These are phyloP conservation scores for Gallinago paraguaiae DNA, from an alignment of 2,113 vertebrate genomes.

Conservation along the genomic window DNA sequence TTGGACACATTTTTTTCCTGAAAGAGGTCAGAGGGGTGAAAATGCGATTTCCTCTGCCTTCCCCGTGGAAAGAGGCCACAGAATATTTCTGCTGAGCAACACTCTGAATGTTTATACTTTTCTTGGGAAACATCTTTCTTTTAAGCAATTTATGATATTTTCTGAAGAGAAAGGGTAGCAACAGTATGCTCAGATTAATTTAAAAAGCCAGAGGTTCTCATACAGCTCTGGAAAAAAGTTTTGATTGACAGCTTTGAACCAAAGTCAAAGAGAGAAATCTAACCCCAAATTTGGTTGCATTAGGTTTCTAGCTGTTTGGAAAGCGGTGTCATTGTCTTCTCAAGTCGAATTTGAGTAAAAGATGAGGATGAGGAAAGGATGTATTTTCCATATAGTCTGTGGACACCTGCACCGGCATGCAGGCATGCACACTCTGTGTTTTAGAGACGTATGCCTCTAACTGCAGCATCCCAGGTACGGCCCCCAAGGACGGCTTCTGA, in stretches of 20 bases:
- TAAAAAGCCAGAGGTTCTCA: neutral
- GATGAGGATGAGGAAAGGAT: neutral
- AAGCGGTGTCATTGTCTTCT: neutral
- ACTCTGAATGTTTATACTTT: slow-evolving; percentile 14
- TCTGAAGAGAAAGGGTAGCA: neutral
- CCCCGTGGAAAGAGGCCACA: neutral
- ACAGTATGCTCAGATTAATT: neutral
- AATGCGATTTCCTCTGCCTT: slow-evolving; percentile 24
- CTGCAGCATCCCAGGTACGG: neutral
- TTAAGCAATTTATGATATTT: neutral
- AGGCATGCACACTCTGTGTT: accelerated
- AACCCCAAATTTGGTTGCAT: neutral
- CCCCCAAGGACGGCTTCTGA: no score
- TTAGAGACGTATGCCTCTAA: neutral
- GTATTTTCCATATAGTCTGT: neutral
- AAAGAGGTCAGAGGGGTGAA: slow-evolving; percentile 38
- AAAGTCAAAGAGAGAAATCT: neutral
- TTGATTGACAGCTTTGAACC: neutral
- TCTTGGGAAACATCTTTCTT: slow-evolving; percentile 25
- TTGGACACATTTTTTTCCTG: slow-evolving; percentile 26
- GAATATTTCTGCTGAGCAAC: slow-evolving; percentile 15
- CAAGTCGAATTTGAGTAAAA: neutral
- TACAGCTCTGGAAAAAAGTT: neutral
- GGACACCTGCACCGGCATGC: neutral
- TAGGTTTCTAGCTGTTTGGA: neutral